Conservation (phyloP, 2,888 invertebrate species). For the Rapana venosa region DNA sequence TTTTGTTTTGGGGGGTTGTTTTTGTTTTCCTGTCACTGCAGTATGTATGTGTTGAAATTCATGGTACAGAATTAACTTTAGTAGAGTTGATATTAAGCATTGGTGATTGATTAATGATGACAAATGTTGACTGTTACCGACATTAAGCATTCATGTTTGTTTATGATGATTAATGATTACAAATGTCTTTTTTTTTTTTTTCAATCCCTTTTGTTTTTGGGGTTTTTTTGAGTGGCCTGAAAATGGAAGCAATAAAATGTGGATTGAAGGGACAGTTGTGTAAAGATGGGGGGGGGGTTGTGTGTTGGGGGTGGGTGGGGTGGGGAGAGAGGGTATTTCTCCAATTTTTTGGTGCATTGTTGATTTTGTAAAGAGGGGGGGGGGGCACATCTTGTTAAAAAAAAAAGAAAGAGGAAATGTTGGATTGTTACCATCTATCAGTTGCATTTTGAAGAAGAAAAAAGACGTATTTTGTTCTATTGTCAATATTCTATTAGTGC, state of each 20-base stretch:
- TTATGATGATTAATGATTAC: no score
- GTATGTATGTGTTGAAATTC: background rate
- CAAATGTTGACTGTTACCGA: no score
- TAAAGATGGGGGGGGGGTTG: no score
- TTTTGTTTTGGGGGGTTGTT: background rate
- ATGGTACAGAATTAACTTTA: background rate
- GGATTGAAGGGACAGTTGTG: background rate
- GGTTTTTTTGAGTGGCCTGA: slow-evolving; percentile 15
- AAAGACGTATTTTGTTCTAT: background rate
- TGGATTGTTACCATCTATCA: background rate
- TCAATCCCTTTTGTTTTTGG: no score
- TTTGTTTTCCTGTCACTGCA: background rate
- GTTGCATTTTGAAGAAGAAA: background rate
- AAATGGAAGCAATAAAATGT: background rate
- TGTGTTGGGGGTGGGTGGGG: no score
- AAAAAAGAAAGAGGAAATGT: background rate
- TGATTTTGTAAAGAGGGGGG: no score
- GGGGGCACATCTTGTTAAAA: background rate
- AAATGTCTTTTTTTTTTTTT: background rate
- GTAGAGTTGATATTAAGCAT: background rate
- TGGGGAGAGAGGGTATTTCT: no score
- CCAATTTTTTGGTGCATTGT: no score
- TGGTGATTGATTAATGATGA: background rate
- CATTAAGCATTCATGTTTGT: no score
- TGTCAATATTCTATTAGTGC: background rate